These are phyloP conservation scores for Melangyna quadrimaculata DNA, from an alignment of 2,888 invertebrate species.

Conservation along the genomic window DNA sequence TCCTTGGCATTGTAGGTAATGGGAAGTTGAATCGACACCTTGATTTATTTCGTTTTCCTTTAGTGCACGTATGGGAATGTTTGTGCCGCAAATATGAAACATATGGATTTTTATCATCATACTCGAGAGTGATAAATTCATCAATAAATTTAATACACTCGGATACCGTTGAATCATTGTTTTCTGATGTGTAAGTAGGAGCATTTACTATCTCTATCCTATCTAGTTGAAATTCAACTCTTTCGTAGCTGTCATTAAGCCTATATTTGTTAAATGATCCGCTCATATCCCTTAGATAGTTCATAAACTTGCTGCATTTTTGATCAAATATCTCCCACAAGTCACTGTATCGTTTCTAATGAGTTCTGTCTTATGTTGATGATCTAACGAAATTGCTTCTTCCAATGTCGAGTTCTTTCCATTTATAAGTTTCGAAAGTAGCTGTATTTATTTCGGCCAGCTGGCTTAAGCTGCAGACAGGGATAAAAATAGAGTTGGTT, in stretches of 20 bases:
- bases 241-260: slow-evolving; percentile 63
- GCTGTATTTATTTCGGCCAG: too few relatives aligned
- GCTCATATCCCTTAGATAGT: too few relatives aligned
- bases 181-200: slow-evolving; percentile 24
- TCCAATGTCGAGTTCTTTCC: too few relatives aligned
- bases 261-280: too few relatives aligned
- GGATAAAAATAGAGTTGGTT: too few relatives aligned
- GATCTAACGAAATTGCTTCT: too few relatives aligned
- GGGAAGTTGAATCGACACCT: slow-evolving; percentile 67
- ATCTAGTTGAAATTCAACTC: slow-evolving; percentile 74
- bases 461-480: too few relatives aligned
- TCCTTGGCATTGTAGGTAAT: slow-evolving; percentile 44
- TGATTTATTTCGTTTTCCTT: slow-evolving; percentile 62
- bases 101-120: slow-evolving; percentile 70
- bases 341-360: too few relatives aligned
- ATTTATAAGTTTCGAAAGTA: too few relatives aligned
- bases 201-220: slow-evolving; percentile 70
- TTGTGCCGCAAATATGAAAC: slow-evolving; percentile 63
- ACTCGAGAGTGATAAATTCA: slow-evolving; percentile 68
- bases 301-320: too few relatives aligned
- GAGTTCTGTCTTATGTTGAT: too few relatives aligned
- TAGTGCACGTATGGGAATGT: slow-evolving; percentile 70
- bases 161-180: neutral
- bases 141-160: slow-evolving; percentile 55
- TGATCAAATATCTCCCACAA: too few relatives aligned